These are phyloP conservation scores for Holacanthus passer DNA, from an alignment of 2,113 vertebrate species.

Conservation along the genomic window DNA sequence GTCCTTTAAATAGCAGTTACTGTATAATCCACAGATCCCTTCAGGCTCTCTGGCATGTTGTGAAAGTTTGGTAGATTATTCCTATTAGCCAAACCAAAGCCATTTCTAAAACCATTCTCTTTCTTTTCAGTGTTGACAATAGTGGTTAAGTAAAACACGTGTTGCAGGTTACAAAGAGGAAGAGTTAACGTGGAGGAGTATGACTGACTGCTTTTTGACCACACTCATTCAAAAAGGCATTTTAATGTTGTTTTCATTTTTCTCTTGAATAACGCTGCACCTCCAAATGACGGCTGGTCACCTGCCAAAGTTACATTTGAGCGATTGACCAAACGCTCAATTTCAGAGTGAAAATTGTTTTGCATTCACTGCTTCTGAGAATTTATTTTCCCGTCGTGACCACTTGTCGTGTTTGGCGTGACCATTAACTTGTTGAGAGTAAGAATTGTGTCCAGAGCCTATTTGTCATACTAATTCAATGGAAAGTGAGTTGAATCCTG, in stretches of 20 bases:
- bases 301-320: neutral
- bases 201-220: constrained; percentile 3
- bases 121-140: neutral
- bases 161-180: constrained; percentile 23
- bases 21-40: neutral
- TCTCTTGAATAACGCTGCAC: neutral
- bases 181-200: constrained; percentile 13
- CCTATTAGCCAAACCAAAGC: neutral
- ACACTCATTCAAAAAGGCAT: constrained; percentile 2
- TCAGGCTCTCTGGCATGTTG: neutral
- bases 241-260: constrained; percentile 15
- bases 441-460: neutral
- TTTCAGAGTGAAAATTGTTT: neutral
- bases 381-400: neutral
- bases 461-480: neutral
- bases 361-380: neutral
- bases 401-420: neutral
- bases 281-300: neutral
- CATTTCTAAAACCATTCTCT: neutral
- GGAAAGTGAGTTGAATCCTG: constrained; percentile 26
- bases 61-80: neutral
- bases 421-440: neutral
- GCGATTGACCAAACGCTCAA: neutral
- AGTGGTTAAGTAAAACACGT: neutral
- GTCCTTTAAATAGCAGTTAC: neutral